Percentiles rank a stretch among this genome's conserved stretches.
Conservation (phyloP, 2,113 vertebrate genomes). For the Orthonyx spaldingii region DNA sequence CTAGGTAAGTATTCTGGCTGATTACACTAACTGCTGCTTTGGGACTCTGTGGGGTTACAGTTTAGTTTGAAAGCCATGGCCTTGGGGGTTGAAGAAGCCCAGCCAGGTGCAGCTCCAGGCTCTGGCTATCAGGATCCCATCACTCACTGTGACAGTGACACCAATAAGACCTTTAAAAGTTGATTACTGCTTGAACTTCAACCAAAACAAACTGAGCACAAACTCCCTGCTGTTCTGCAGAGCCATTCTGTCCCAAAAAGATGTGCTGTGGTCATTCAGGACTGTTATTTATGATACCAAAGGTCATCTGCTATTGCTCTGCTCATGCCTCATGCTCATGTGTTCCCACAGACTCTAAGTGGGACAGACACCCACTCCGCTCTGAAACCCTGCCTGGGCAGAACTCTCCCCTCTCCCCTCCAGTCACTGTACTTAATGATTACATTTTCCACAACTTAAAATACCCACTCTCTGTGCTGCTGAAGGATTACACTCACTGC, state of each 20-base stretch:
- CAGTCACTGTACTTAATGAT: background rate
- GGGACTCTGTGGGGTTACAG: background rate
- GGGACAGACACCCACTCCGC: background rate
- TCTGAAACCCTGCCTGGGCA: background rate
- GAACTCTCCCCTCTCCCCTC: background rate
- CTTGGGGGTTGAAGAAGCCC: background rate
- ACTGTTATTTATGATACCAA: background rate
- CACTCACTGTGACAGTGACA: background rate
- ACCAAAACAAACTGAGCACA: background rate
- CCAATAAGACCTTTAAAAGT: background rate
- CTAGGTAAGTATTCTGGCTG: background rate
- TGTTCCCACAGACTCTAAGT: background rate
- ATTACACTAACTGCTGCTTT: background rate
- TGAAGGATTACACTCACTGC: background rate
- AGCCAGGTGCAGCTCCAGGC: background rate
- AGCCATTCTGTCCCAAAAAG: background rate
- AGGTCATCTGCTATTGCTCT: background rate
- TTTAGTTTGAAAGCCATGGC: background rate
- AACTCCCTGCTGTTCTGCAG: background rate
- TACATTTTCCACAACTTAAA: background rate
- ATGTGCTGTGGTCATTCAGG: background rate
- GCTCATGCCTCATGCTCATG: background rate
- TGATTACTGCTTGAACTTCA: background rate
- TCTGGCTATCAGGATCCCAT: background rate
- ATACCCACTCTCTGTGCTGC: background rate